Evolutionary conservation across 2,113 vertebrate genomes (phyloP), one percentile per base, ranked within the genome.

Genomic region (Nerophis ophidion): DNA sequence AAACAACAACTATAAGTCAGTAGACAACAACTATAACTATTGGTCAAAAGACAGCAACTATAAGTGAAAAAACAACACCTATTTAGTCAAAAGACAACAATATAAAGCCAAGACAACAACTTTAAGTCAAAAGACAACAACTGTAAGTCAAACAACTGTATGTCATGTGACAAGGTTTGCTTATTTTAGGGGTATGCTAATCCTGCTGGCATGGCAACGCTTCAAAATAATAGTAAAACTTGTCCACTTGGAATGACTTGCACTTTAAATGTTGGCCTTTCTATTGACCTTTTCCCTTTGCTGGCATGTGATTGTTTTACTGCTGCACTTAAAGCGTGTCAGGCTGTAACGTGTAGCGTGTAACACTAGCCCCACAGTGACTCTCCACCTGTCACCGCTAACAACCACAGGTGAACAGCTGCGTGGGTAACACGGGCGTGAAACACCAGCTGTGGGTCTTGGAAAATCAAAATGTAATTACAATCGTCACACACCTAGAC

Each of bases 371-470:
- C 53, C 54, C 42, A 36, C 46, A n/a, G 44, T 60, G 60, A 66
- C 67, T 55, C 60, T 55, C 65, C 64, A 76, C 68, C 77, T 80
- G 80, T 78, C 47, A 33, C 55, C 55, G 47, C 58, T 70, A 58
- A 71, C 70, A 64, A 59, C 58, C 57, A 61, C 63, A 78, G 72
- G 78, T 78, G 64, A 81, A 71, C 77, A 81, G 85, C 81, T 81
- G 75, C 69, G 42, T 3, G 7, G 16, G 17, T 35, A 26, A 6
- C 34, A 19, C 42, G 45, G 48, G 26, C 26, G 26, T 26, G 4
- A 26, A 26, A 12, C 40, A 44, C 40, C 4, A 12, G 26, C 26
- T 26, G 10, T 12, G 40, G 12, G 10, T 12, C 40, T 11, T 11
- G 26, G 3, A 26, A n/a, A 26, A 44, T 75, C 45, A 73, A 56